phyloP scores from a whole-genome alignment of 1,140 invertebrate species.

The Musca vetustissima region DNA sequence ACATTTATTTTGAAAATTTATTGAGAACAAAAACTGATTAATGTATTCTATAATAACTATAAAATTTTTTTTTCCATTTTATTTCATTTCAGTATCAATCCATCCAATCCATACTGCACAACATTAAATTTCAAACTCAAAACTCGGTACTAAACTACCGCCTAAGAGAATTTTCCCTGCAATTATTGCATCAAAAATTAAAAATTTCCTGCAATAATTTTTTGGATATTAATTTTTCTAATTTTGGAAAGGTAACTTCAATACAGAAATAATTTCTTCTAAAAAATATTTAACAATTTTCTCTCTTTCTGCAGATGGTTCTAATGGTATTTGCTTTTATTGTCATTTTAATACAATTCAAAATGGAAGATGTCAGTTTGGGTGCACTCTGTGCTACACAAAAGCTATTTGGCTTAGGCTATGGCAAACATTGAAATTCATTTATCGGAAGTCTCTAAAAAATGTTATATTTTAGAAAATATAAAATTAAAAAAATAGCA shows the following conservation, averaged over 20 bases:
- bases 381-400: background rate
- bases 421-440: too few relatives aligned
- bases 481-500: too few relatives aligned
- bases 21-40: too few relatives aligned
- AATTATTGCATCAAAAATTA: conserved; percentile 7
- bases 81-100: conserved; percentile 1
- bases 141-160: background rate
- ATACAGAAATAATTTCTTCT: background rate
- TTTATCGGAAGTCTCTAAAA: too few relatives aligned
- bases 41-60: too few relatives aligned
- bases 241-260: background rate
- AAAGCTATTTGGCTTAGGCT: background rate
- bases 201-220: background rate
- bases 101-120: background rate
- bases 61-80: too few relatives aligned
- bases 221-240: background rate
- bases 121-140: background rate
- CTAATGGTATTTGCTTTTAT: background rate
- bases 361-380: background rate
- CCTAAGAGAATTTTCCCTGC: background rate
- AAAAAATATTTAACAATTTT: background rate
- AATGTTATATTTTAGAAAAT: too few relatives aligned
- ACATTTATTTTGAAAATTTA: too few relatives aligned
- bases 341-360: conserved; percentile 6
- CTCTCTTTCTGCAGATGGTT: background rate